Conservation (phyloP, 2,113 vertebrate genomes). For the Rhinopomastus cyanomelas region DNA sequence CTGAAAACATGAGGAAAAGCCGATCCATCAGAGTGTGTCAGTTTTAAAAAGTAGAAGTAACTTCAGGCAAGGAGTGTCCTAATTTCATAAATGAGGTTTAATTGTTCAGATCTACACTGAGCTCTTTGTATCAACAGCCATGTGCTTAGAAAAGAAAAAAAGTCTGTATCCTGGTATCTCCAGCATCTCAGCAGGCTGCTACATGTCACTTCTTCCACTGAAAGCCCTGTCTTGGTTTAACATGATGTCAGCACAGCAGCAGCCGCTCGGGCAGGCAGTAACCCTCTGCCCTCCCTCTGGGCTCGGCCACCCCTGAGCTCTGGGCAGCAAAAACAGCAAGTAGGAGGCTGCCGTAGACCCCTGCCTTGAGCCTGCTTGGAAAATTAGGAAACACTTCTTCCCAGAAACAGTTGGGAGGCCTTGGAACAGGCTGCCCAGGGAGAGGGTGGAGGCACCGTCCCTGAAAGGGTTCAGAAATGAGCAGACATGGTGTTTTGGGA, state of each 20-base stretch:
- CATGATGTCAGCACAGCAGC: conserved; percentile 8
- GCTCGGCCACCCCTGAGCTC: neutral
- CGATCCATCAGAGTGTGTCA: neutral
- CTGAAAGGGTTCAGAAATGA: too few species aligned
- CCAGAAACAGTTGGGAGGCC: too few species aligned
- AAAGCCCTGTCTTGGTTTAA: conserved; percentile 35
- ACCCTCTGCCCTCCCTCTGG: neutral
- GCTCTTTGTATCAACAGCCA: conserved; percentile 46
- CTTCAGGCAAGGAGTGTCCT: conserved; percentile 14
- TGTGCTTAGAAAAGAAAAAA: neutral
- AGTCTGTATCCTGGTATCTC: conserved; percentile 11
- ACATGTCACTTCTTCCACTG: conserved; percentile 55
- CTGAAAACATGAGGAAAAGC: neutral
- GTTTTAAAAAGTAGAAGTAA: neutral
- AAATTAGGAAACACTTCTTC: neutral
- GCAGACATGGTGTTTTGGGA: too few species aligned
- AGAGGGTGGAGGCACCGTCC: too few species aligned
- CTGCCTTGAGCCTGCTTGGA: neutral
- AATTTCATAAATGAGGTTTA: conserved; percentile 32
- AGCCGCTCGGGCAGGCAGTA: neutral
- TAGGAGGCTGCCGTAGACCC: neutral
- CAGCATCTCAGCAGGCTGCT: conserved; percentile 58
- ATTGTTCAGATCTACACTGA: conserved; percentile 8
- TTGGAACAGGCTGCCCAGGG: too few species aligned
- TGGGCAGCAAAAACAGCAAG: neutral